These are phyloP conservation scores for Drosophila tristis DNA, from an alignment of 1,140 invertebrate genomes.

Conservation along the genomic window DNA sequence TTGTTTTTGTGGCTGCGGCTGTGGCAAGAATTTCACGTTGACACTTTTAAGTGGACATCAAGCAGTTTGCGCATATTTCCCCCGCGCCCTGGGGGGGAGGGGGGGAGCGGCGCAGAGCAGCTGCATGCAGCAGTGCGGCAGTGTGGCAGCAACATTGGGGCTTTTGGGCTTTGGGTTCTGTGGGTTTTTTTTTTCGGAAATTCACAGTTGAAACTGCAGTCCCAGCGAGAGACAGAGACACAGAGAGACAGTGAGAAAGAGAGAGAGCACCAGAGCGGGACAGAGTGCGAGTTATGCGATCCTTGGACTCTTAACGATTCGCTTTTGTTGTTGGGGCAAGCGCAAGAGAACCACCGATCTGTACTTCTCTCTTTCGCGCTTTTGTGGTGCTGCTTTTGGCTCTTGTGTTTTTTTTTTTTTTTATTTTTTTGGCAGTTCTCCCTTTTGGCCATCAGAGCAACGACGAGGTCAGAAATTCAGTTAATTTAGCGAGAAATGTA, in stretches of 20 bases:
- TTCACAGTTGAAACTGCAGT: constrained; percentile 63
- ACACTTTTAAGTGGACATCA: constrained; percentile 83
- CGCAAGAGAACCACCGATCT: too few species aligned
- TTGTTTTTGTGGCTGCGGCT: constrained; percentile 11
- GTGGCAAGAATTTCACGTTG: constrained; percentile 79
- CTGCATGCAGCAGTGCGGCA: constrained; percentile 26
- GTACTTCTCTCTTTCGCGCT: neutral
- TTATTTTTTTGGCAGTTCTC: constrained; percentile 54
- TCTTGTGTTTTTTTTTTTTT: constrained; percentile 23
- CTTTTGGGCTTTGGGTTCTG: constrained; percentile 21
- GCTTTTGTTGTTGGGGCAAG: constrained; percentile 48
- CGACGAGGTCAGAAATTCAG: constrained; percentile 78
- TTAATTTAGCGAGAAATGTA: constrained; percentile 81
- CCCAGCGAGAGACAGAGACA: constrained; percentile 1
- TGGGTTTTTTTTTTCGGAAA: constrained; percentile 59
- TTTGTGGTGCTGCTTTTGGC: too few species aligned
- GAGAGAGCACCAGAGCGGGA: neutral
- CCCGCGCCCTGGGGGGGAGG: constrained; percentile 1
- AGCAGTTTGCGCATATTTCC: constrained; percentile 80
- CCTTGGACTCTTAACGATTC: constrained; percentile 80
- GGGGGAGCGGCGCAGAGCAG: constrained; percentile 35
- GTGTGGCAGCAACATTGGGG: constrained; percentile 26
- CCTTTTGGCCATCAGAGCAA: constrained; percentile 21
- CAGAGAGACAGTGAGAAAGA: neutral
- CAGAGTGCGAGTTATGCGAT: constrained; percentile 74